A percentile compares a stretch with the other conserved stretches of the same genome.
Conservation (phyloP, 2,113 vertebrate species). For the Elephas maximus region DNA sequence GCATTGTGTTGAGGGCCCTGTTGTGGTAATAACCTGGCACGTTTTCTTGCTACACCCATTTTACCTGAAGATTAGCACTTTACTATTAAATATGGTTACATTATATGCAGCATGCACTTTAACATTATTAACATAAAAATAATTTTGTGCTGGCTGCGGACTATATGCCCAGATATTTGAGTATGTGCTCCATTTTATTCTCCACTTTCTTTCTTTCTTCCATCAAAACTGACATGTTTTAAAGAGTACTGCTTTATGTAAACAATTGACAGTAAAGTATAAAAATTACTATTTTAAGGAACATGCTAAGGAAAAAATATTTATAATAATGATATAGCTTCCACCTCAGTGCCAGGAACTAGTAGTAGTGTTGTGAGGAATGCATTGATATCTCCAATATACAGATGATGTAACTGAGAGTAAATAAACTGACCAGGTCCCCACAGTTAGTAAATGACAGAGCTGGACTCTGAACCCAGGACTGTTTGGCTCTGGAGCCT, state of each 20-base stretch:
- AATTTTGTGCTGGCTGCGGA: not conserved
- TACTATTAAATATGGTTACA: slow-evolving; percentile 30
- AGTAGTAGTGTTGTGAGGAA: not conserved
- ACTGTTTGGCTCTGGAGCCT: not conserved
- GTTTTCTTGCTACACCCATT: slow-evolving; percentile 55
- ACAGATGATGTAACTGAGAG: not conserved
- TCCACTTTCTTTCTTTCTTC: not conserved
- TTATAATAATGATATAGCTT: not conserved
- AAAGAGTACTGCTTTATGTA: slow-evolving; percentile 28
- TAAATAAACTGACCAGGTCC: not conserved
- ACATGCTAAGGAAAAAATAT: not conserved
- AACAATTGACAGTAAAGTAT: slow-evolving; percentile 47
- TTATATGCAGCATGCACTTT: not conserved
- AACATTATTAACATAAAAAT: slow-evolving; percentile 44
- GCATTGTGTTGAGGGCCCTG: not conserved
- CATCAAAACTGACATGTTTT: not conserved
- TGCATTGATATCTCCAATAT: not conserved
- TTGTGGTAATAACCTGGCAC: slow-evolving; percentile 21
- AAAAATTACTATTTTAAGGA: slow-evolving; percentile 57
- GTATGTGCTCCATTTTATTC: not conserved
- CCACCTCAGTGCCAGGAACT: not conserved
- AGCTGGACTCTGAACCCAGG: not conserved
- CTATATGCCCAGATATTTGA: not conserved
- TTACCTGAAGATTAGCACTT: slow-evolving; percentile 54
- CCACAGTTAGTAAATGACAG: not conserved